A percentile compares a stretch with the other conserved stretches of the same genome.
Evolutionary conservation across 2,113 vertebrate species (phyloP).

Genomic region (Mesocricetus auratus): DNA sequence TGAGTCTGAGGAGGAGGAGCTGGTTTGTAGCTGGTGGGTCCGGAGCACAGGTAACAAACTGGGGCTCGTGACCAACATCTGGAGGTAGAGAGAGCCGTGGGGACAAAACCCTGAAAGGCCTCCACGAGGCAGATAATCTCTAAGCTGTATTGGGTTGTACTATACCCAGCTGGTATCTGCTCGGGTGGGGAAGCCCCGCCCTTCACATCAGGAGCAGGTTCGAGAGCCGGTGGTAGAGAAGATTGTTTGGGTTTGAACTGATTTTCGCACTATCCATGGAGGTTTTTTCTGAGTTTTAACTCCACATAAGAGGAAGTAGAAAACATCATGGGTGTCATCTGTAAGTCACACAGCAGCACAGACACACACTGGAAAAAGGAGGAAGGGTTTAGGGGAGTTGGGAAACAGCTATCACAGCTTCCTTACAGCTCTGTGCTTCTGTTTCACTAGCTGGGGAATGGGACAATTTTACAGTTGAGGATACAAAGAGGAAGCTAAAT

Average conservation of each 20-base stretch:
- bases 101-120: not conserved
- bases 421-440: not conserved
- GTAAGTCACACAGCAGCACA: accelerated
- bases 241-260: not conserved
- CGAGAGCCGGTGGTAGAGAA: not conserved
- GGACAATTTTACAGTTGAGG: not conserved
- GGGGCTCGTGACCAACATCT: not conserved
- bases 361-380: no score
- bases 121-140: not conserved
- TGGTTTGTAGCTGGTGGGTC: not conserved
- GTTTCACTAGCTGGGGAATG: not conserved
- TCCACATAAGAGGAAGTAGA: not conserved
- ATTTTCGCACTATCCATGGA: not conserved
- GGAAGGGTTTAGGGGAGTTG: not conserved
- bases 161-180: not conserved
- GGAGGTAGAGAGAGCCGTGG: not conserved
- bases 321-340: accelerated
- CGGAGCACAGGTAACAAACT: not conserved
- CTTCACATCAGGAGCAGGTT: not conserved
- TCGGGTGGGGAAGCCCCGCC: not conserved
- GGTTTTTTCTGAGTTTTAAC: not conserved
- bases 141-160: no score
- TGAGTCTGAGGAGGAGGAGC: no score
- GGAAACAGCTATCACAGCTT: not conserved
- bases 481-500: no score